Conservation (phyloP, 2,888 invertebrate species). For the Anthrax anthrax region DNA sequence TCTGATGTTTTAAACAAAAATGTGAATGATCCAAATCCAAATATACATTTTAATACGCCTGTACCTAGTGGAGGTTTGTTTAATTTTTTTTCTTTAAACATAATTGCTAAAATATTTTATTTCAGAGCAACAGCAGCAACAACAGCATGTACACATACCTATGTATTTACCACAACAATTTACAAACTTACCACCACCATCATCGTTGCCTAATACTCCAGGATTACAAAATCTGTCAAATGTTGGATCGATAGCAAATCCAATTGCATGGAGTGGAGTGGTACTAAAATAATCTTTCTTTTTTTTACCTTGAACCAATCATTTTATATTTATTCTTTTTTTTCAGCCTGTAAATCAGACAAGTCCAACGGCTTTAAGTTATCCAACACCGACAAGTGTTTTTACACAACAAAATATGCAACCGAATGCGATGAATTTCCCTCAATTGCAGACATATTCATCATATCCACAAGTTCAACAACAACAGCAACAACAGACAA, state of each 20-base stretch:
- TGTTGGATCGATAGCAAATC: background rate
- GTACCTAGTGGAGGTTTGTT: background rate
- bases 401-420: slow-evolving; percentile 30
- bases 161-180: slow-evolving; percentile 32
- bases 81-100: background rate
- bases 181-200: slow-evolving; percentile 34
- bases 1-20: background rate
- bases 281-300: too few species aligned
- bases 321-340: background rate
- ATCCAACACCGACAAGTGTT: slow-evolving; percentile 7
- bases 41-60: too few species aligned
- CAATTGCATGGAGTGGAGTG: slow-evolving; percentile 1
- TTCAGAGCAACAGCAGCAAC: background rate
- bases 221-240: background rate
- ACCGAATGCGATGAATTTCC: slow-evolving; percentile 16
- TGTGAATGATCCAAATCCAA: background rate
- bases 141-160: background rate
- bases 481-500: slow-evolving; percentile 28
- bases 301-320: too few species aligned
- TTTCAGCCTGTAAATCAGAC: slow-evolving; percentile 8
- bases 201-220: slow-evolving; percentile 32
- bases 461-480: slow-evolving; percentile 29
- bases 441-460: slow-evolving; percentile 25
- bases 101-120: background rate
- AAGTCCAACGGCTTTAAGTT: slow-evolving; percentile 6